A percentile compares a stretch with the other conserved stretches of the same genome.
Evolutionary conservation across 1,140 invertebrate genomes (phyloP).

Genomic region (Cydia splendana): DNA sequence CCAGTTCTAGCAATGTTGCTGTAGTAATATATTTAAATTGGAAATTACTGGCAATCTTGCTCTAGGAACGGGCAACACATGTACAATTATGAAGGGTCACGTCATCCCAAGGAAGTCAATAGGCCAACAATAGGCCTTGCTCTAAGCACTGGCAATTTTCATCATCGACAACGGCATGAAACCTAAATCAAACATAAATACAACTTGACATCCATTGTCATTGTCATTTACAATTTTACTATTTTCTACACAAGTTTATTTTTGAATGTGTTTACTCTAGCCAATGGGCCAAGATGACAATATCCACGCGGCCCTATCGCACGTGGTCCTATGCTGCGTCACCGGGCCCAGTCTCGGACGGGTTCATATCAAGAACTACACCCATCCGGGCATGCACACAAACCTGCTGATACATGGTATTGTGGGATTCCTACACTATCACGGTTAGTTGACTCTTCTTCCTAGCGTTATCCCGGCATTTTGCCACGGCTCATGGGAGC

Average conservation of each 20-base stretch:
- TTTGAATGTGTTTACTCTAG: neutral
- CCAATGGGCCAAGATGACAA: constrained; percentile 10
- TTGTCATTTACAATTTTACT: constrained; percentile 1
- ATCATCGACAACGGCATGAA: neutral
- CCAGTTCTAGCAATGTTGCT: too few species aligned
- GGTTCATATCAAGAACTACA: neutral
- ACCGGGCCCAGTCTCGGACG: neutral
- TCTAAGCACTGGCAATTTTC: neutral
- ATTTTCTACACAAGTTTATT: neutral
- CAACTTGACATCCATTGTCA: neutral
- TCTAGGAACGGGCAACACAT: too few species aligned
- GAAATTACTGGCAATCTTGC: too few species aligned
- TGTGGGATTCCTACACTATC: constrained; percentile 11
- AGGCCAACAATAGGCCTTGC: too few species aligned
- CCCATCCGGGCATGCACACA: neutral
- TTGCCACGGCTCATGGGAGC: too few species aligned
- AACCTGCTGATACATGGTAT: constrained; percentile 4
- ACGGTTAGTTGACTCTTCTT: constrained; percentile 10
- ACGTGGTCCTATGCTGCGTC: constrained; percentile 5
- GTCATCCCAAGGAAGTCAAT: too few species aligned
- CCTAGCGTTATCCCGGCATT: too few species aligned
- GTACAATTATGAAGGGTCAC: too few species aligned
- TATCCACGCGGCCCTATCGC: neutral
- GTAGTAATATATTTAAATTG: too few species aligned
- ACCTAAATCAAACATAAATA: neutral